Evolutionary conservation across 2,888 invertebrate species (phyloP), one percentile per base, ranked within the genome.

Genomic region (Drosophila peninsularis): DNA sequence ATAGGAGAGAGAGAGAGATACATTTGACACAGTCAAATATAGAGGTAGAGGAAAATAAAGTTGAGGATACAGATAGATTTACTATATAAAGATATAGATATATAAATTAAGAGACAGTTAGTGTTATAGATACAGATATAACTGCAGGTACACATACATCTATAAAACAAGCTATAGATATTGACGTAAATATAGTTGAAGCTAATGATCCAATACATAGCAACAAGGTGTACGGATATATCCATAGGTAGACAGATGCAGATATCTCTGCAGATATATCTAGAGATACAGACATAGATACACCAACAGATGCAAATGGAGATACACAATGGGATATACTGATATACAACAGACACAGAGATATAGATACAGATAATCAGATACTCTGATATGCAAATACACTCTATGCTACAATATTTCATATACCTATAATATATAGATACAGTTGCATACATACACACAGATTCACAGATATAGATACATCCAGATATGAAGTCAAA

Each of bases 1-100:
- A 34, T 24, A 11, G 47, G 3, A 3, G 14, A 36, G 14, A 36
- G 44, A 60, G 68, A 36, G 44, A 61, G 62, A 55, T 69, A 45
- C 53, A 68, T 57, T 45, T 36, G 21, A 30, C 44, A 7, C 1
- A 32, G 1, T 56, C 9, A 49, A 6, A 49, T 32, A 32, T 3
- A 34, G 42, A 49, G 32, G 7, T 13, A 34, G 37, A n/a, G 7
- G 21, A 14, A 44, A 5, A 24, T 6, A 14, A 14, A 14, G 44
- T 1, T 50, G 14, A 9, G 14, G 21, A 34, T 21, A 34, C 9
- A 50, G 9, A 13, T 32, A 19, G 17, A 19, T 3, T 30, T 19
- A 32, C 19, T 14, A 9, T 10, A 27, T 5, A 2, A 4, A 9
- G 34, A 5, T 47, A 30, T 21, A 24, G 24, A 24, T 24, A 24